Percentiles rank a stretch among this genome's conserved stretches.
Evolutionary conservation across 2,888 invertebrate species (phyloP).

Genomic region (Papilio protenor): DNA sequence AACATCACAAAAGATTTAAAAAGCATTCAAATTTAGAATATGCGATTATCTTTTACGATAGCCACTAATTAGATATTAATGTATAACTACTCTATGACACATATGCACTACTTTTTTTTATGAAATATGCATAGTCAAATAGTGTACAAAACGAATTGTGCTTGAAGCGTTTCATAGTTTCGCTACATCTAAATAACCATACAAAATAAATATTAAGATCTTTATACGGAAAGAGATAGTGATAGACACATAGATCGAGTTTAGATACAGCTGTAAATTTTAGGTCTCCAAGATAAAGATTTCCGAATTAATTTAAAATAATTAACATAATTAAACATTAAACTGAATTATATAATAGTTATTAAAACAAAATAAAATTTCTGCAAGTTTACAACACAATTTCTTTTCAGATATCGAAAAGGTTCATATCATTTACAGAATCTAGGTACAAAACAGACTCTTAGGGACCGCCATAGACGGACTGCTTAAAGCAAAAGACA

Average conservation of each 20-base stretch:
- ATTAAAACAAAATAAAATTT: background rate
- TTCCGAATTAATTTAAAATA: background rate
- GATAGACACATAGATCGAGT: slow-evolving; percentile 4
- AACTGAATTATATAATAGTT: background rate
- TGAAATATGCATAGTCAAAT: slow-evolving; percentile 43
- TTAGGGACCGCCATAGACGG: background rate
- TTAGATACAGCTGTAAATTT: background rate
- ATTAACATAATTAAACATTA: background rate
- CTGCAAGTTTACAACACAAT: background rate
- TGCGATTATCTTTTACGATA: slow-evolving; percentile 54
- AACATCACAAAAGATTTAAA: background rate
- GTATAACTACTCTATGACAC: slow-evolving; percentile 66
- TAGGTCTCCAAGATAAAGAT: background rate
- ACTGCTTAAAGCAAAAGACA: background rate
- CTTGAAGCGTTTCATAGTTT: slow-evolving; percentile 57
- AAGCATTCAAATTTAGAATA: slow-evolving; percentile 16
- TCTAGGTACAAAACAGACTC: background rate
- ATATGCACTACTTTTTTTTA: slow-evolving; percentile 57
- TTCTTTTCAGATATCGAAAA: no score
- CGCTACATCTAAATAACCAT: background rate
- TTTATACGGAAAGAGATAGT: background rate
- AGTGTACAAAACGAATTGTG: slow-evolving; percentile 61
- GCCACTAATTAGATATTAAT: slow-evolving; percentile 65
- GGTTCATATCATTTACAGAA: background rate
- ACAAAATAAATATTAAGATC: background rate